Percentiles rank a stretch among this genome's conserved stretches.
These are phyloP conservation scores for Leptosomus discolor DNA, from an alignment of 2,113 vertebrate genomes.

Conservation along the genomic window DNA sequence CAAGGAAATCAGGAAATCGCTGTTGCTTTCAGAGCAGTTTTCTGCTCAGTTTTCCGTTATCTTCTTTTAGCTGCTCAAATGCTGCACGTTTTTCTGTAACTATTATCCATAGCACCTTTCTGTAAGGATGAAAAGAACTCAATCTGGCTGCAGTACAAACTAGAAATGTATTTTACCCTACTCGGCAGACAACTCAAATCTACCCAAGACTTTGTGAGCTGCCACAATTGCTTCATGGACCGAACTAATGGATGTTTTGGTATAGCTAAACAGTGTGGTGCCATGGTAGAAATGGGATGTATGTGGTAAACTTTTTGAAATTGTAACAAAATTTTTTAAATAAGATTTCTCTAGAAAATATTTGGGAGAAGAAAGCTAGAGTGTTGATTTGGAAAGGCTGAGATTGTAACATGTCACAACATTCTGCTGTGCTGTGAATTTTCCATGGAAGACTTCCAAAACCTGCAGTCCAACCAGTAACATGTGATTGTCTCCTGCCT, in stretches of 20 bases:
- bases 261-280: background rate
- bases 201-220: background rate
- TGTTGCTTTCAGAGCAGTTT: background rate
- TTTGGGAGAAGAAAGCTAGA: background rate
- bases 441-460: background rate
- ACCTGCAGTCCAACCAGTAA: background rate
- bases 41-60: background rate
- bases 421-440: background rate
- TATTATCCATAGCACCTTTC: background rate
- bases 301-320: background rate
- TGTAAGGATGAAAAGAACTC: background rate
- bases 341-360: background rate
- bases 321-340: fast-evolving
- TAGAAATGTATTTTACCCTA: background rate
- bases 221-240: background rate
- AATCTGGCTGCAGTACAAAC: background rate
- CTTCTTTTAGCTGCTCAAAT: background rate
- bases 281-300: background rate
- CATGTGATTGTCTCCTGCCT: background rate
- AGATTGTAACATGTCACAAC: background rate
- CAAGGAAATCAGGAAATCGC: background rate
- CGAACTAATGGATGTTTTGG: background rate
- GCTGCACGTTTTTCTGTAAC: background rate
- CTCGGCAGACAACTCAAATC: background rate
- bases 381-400: background rate